Evolutionary conservation across 2,113 vertebrate genomes (phyloP).

Genomic region (Pungitius pungitius): DNA sequence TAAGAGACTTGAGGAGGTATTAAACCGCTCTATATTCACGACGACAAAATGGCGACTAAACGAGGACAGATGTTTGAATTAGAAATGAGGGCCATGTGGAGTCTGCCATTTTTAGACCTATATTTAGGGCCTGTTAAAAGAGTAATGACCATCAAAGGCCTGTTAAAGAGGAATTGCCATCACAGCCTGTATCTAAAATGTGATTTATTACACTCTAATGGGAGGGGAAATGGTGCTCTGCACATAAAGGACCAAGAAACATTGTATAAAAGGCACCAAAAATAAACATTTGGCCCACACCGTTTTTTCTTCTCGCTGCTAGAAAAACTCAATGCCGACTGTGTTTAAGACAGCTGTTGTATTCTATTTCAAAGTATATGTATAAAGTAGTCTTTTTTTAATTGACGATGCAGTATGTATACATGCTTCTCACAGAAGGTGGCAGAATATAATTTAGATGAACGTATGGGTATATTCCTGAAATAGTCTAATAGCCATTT

Average conservation of each 20-base stretch:
- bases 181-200: constrained; percentile 74
- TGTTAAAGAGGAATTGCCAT: constrained; percentile 79
- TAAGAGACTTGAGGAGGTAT: constrained; percentile 36
- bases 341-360: constrained; percentile 26
- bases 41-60: constrained; percentile 75
- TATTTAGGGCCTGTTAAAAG: constrained; percentile 83
- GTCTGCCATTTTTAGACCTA: constrained; percentile 79
- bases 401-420: background rate
- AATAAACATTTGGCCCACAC: constrained; percentile 55
- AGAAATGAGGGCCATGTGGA: constrained; percentile 80
- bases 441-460: constrained; percentile 38
- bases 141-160: constrained; percentile 82
- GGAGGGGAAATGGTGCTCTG: constrained; percentile 74
- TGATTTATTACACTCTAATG: constrained; percentile 80
- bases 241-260: constrained; percentile 75
- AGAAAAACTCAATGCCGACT: constrained; percentile 36
- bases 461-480: constrained; percentile 21
- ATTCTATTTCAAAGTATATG: constrained; percentile 29
- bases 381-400: no score
- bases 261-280: constrained; percentile 55
- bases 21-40: constrained; percentile 59
- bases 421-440: constrained; percentile 13
- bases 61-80: constrained; percentile 83
- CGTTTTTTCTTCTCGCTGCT: constrained; percentile 25
- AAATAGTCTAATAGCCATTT: constrained; percentile 7